Base-by-base conservation (phyloP, 2,113 vertebrate species). In the Gallinago undulata region DNA sequence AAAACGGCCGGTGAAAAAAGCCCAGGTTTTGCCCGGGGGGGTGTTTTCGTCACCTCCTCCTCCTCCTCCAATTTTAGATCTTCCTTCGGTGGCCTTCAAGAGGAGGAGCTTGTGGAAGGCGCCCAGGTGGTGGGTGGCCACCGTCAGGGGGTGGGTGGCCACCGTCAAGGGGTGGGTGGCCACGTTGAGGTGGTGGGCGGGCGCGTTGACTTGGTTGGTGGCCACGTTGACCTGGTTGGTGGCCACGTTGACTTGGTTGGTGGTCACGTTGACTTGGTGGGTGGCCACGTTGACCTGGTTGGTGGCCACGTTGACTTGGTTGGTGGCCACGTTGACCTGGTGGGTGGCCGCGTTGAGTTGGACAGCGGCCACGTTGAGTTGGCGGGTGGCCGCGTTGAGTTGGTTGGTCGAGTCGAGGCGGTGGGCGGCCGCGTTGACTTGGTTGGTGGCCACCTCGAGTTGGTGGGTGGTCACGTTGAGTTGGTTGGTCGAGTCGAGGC, bases 1-100 rank as follows among this genome's bases (percentile, higher is more conserved):
- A 95, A 90, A 98, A 92, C 69, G 98, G 93, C 92, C 98, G 43
- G 98, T 68, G 96, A 99, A 97, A 91, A 99, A 98, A 22, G 99
- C 98, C 92, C 99, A 98, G 51, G 98, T 63, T 88, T 98, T 98
- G 67, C 97, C 92, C 1, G 86, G 86, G 45, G 81, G 98, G 77
- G 95, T 98, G 50, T 98, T 98, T 70, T 98, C 98, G 47, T 98
- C 69, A 2, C 98, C 17, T 77, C 95, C 75, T 3, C 22, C 48
- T 97, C 39, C 39, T 39, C 39, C 10, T 39, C 39, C 39, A 37
- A 37, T 37, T 37, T 98, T 53, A 9, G 60, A 56, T 94, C 74
- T 97, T 97, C 30, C 94, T 47, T 98, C 98, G 19, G 97, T 96
- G 1, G 98, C 95, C 77, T 98, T 98, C 95, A 98, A 96, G 25